Base-by-base conservation (phyloP, 2,888 invertebrate genomes). In the Lasioglossum lativentre region DNA sequence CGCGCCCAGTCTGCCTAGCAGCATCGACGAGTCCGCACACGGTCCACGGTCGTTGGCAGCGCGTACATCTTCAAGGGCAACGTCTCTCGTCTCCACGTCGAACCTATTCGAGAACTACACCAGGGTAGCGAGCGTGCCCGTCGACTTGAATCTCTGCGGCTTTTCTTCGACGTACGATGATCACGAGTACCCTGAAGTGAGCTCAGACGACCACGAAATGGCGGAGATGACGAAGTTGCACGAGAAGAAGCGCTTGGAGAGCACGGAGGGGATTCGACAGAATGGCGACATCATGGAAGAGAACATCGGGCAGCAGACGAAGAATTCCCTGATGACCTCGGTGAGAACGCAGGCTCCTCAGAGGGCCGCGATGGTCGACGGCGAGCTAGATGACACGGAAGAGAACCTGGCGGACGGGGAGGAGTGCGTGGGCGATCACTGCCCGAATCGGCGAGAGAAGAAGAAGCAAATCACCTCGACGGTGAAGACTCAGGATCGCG, bases 71-170 rank as follows among this genome's bases (percentile, higher is more conserved):
- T 90, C 91, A 78, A 89, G 88, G 75, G 85, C 87, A 38, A 83
- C 90, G 56, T 90, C 88, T 40, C 86, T 88, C 80, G 89, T 90
- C 34, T 93, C 92, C 30, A 91, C 92, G 4, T 90, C 90, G 56
- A 91, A 90, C 73, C 85, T 92, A 80, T 94, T 94, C 85, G 95
- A 95, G 86, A 93, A 94, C 82, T 93, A 94, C 87, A 95, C 95
- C 42, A 93, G 94, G 92, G 96, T 95, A 92, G 95, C 96, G 71
- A 96, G 96, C 92, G 96, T 97, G 83, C 97, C 97, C 92, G 97
- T 97, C 92, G 96, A 97, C 93, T 96, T 97, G 87, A 96, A 97
- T 95, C 96, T 97, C 91, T 96, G 96, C 95, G 88, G 95, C 47
- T 80, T 83, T 34, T 63, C 74, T 34, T 2, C 47, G 40, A 47